Evolutionary conservation across 2,888 invertebrate species (phyloP).

Genomic region (Epirrhoe alternata): DNA sequence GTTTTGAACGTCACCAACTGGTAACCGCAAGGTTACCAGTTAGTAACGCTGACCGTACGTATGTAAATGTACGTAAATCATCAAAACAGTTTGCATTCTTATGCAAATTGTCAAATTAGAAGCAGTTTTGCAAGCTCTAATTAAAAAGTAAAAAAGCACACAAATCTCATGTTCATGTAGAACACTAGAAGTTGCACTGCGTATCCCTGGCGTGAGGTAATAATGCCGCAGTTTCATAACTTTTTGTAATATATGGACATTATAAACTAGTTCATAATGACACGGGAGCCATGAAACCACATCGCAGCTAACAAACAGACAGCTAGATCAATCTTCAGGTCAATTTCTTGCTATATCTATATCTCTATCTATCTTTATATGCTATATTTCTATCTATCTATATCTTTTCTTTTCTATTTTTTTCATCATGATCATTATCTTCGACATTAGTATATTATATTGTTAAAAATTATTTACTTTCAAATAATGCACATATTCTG

Average conservation of each 20-base stretch:
- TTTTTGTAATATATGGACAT: slow-evolving; percentile 43
- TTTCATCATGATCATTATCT: no score
- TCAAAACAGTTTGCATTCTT: slow-evolving; percentile 1
- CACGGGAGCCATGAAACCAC: slow-evolving; percentile 35
- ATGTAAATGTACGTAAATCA: background rate
- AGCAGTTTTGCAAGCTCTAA: slow-evolving; percentile 3
- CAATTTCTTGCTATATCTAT: background rate
- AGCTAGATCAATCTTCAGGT: background rate
- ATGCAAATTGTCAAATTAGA: background rate
- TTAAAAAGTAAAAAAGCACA: slow-evolving; percentile 9
- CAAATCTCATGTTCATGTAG: slow-evolving; percentile 25
- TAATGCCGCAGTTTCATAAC: slow-evolving; percentile 38
- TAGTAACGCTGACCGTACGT: no score
- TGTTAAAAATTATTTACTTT: no score
- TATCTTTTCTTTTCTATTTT: no score
- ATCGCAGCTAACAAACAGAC: slow-evolving; percentile 12
- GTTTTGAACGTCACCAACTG: no score
- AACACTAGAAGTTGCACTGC: slow-evolving; percentile 26
- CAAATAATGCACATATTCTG: no score
- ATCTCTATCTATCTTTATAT: no score
- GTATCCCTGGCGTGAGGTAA: slow-evolving; percentile 36
- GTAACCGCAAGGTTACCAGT: no score
- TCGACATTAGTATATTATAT: no score
- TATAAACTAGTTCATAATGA: slow-evolving; percentile 44
- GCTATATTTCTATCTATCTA: no score